Conservation (phyloP, 2,797 vertebrate genomes). For the Alfaro cultratus region DNA sequence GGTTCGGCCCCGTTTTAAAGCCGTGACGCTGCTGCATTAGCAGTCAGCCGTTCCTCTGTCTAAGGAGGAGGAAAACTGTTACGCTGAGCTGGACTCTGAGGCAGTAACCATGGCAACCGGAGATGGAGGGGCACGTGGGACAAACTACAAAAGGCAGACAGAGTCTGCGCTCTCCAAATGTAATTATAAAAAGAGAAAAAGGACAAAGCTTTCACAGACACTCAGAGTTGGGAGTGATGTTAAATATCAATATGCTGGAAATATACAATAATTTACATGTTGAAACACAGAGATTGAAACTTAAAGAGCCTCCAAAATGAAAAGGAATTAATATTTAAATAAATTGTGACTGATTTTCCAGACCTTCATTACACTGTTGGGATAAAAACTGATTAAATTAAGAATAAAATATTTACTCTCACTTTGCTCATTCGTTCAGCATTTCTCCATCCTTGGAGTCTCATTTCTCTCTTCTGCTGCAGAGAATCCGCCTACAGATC, state of each 20-base stretch:
- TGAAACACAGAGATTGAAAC: neutral
- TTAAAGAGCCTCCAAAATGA: neutral
- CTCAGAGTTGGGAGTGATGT: neutral
- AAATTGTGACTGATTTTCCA: neutral
- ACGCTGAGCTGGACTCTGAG: neutral
- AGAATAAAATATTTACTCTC: neutral
- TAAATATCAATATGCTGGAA: neutral
- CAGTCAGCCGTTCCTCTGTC: neutral
- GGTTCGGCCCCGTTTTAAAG: neutral
- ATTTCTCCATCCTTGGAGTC: neutral
- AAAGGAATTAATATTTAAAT: neutral
- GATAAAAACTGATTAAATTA: neutral
- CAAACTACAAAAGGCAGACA: slow-evolving; percentile 23
- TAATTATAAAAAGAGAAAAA: slow-evolving; percentile 4
- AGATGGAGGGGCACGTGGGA: slow-evolving; percentile 15
- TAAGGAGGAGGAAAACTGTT: neutral
- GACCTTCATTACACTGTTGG: too few relatives aligned
- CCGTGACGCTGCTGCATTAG: neutral
- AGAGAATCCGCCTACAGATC: slow-evolving; percentile 2
- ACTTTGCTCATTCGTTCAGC: neutral
- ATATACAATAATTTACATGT: neutral
- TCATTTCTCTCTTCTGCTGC: neutral
- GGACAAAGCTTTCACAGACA: neutral
- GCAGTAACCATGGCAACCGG: slow-evolving; percentile 25
- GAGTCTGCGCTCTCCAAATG: slow-evolving; percentile 6